Percentiles rank a stretch among this genome's conserved stretches.
phyloP scores from a whole-genome alignment of 2,113 vertebrate genomes.

The Bos taurus region ARS-UCD2.0 NC_037332.1:111881501-111882000 shows the following conservation, averaged over 20 bases:
- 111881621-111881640: not conserved
- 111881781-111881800: too few species aligned
- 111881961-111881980: too few species aligned
- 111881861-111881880: too few species aligned
- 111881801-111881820: too few species aligned
- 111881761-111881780: not conserved
- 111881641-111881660: not conserved
- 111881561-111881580: not conserved
- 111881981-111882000: too few species aligned
- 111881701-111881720: constrained; percentile 6
- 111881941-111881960: too few species aligned
- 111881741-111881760: not conserved
- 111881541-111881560: not conserved
- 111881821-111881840: too few species aligned
- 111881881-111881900: too few species aligned
- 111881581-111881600: not conserved
- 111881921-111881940: too few species aligned
- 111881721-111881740: not conserved
- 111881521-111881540: not conserved
- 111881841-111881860: too few species aligned
- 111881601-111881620: not conserved
- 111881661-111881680: not conserved
- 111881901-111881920: too few species aligned
- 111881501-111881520: not conserved
- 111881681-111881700: not conserved